Base-by-base conservation (phyloP, 2,113 vertebrate species). In the Ginglymostoma cirratum region DNA sequence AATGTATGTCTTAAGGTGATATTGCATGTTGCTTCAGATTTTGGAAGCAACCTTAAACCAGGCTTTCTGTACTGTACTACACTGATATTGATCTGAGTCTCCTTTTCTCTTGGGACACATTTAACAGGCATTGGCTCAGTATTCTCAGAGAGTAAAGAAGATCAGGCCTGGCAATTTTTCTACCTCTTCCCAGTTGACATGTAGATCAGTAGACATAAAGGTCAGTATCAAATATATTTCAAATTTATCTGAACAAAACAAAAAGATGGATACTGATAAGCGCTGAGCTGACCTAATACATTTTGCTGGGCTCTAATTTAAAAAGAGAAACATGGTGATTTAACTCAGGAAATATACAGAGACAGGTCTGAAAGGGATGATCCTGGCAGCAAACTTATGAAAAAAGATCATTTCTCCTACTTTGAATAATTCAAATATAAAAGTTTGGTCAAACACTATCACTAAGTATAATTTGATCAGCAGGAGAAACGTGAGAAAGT, bases 11-110 rank as follows among this genome's bases (percentile, higher is more conserved):
- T 92, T 92, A 38, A 92, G 89, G 89, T 92, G 89, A 66, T 66
- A 66, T 92, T 92, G 66, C 89, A 92, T 66, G n/a, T 92, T 92
- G 61, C 61, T 21, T 92, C 78, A 83, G 89, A 92, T 66, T 66
- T 66, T 92, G 61, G 89, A 61, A 66, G 55, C 89, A 92, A 92
- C 14, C 34, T 66, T 92, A 66, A 92, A 24, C 30, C 61, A 92
- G 89, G 1, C 34, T 65, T 27, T 17, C 5, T 90, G 0, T n/a
- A 92, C 55, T 65, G 1, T n/a, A 14, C 87, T 66, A 65, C 65
- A n/a, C 3, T 92, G n/a, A 92, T n/a, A 92, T 66, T 66, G 34
- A 92, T 21, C 34, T 92, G 30, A 21, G 89, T n/a, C 34, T 34
- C 5, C 34, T 66, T 92, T 65, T 45, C 42, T 45, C 5, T 66